phyloP scores from a whole-genome alignment of 2,113 vertebrate genomes.

The Bothrops jararaca region DNA sequence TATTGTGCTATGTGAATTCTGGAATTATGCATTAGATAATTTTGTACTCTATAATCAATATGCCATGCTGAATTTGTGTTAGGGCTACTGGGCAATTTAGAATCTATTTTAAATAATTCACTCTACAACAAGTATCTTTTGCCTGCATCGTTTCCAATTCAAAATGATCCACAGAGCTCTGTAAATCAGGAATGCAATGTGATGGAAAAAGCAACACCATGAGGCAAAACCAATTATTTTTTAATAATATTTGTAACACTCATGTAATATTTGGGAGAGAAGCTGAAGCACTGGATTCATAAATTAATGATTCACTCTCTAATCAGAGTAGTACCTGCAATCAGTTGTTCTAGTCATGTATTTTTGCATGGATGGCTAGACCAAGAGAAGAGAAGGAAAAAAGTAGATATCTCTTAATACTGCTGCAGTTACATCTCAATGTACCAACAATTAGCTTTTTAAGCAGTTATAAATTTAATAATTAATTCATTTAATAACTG shows the following conservation, averaged over 20 bases:
- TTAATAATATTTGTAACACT: neutral
- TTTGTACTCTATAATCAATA: neutral
- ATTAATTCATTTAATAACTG: neutral
- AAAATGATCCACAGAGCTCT: neutral
- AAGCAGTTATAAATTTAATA: neutral
- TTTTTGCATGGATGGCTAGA: neutral
- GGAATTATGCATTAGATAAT: neutral
- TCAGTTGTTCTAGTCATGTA: neutral
- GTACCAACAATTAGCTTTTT: neutral
- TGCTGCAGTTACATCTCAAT: neutral
- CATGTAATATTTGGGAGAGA: neutral
- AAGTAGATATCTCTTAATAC: neutral
- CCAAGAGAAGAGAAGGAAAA: neutral
- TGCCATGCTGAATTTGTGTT: neutral
- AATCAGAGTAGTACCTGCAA: neutral
- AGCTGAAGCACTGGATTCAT: neutral
- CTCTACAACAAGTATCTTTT: neutral
- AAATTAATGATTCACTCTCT: neutral
- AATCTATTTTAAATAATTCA: neutral
- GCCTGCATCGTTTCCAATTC: neutral
- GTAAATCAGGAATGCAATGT: neutral
- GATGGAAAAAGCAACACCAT: neutral
- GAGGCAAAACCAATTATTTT: neutral
- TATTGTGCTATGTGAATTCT: neutral
- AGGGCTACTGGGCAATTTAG: neutral